Percentiles rank a stretch among this genome's conserved stretches.
These are phyloP conservation scores for Pimephales promelas DNA, from an alignment of 2,113 vertebrate species.

Conservation along the genomic window DNA sequence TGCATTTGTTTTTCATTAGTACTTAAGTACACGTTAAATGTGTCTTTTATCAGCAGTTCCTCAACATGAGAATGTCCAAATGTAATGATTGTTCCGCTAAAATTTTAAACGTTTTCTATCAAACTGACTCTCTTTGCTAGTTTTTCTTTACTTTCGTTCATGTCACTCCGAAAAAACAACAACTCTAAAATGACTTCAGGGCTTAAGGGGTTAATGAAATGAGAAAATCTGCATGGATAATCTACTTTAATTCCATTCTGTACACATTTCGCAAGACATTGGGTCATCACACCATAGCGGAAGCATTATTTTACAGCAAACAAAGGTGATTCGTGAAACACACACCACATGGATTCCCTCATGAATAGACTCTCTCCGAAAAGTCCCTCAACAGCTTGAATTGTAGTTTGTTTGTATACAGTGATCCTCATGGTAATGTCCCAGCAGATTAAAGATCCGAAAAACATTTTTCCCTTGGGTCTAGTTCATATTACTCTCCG, in stretches of 20 bases:
- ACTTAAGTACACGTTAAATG: no score
- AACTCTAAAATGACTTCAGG: no score
- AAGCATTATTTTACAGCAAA: neutral
- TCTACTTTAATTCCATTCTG: neutral
- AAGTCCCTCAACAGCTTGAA: slow-evolving; percentile 39
- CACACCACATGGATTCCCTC: neutral
- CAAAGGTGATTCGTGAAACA: slow-evolving; percentile 10
- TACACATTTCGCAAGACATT: neutral
- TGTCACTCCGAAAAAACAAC: no score
- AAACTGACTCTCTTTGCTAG: no score
- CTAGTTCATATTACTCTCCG: slow-evolving; percentile 29
- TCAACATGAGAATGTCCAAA: no score
- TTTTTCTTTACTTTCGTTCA: no score
- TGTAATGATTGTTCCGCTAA: no score
- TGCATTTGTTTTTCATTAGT: neutral
- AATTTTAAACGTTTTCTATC: no score
- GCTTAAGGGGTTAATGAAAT: neutral
- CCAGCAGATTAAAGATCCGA: slow-evolving; percentile 26
- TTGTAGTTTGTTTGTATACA: slow-evolving; percentile 46
- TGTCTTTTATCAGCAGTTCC: no score
- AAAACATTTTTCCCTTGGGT: slow-evolving; percentile 45
- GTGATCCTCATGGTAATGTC: slow-evolving; percentile 44
- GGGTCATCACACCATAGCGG: neutral
- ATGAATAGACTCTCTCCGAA: neutral
- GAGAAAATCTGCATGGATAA: neutral